These are phyloP conservation scores for Zootoca vivipara DNA, from an alignment of 2,113 vertebrate species.

Conservation along the genomic window DNA sequence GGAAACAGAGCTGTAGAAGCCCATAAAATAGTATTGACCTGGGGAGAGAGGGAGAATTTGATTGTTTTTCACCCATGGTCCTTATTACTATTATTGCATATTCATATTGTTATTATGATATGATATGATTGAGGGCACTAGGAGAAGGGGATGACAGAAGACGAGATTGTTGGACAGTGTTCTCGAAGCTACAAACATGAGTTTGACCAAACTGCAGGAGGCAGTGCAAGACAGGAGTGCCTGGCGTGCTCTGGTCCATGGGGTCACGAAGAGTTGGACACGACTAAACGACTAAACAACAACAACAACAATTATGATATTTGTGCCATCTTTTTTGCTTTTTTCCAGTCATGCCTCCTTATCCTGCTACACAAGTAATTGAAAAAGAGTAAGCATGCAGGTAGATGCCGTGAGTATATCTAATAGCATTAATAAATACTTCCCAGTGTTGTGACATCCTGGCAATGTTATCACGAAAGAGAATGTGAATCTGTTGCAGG, in stretches of 20 bases:
- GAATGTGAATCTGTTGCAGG: background rate
- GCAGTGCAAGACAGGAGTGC: too few relatives aligned
- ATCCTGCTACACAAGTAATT: background rate
- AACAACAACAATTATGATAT: background rate
- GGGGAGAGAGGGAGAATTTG: background rate
- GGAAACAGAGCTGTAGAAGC: background rate
- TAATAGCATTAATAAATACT: background rate
- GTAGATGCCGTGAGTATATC: fast-evolving
- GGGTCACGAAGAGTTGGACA: too few relatives aligned
- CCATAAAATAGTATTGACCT: background rate
- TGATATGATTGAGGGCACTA: too few relatives aligned
- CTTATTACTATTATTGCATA: background rate
- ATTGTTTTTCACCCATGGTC: background rate
- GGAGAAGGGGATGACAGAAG: too few relatives aligned
- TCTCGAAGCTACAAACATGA: too few relatives aligned
- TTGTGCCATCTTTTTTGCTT: too few relatives aligned
- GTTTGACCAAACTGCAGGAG: too few relatives aligned
- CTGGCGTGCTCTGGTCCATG: too few relatives aligned
- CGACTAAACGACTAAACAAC: too few relatives aligned
- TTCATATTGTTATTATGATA: background rate
- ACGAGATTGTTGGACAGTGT: too few relatives aligned
- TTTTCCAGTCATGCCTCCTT: background rate
- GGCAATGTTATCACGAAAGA: background rate
- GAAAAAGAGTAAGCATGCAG: background rate
- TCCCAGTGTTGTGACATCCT: background rate